Percentiles rank a stretch among this genome's conserved stretches.
Conservation (phyloP, 1,140 invertebrate species). For the Drosophila pectinifera region DNA sequence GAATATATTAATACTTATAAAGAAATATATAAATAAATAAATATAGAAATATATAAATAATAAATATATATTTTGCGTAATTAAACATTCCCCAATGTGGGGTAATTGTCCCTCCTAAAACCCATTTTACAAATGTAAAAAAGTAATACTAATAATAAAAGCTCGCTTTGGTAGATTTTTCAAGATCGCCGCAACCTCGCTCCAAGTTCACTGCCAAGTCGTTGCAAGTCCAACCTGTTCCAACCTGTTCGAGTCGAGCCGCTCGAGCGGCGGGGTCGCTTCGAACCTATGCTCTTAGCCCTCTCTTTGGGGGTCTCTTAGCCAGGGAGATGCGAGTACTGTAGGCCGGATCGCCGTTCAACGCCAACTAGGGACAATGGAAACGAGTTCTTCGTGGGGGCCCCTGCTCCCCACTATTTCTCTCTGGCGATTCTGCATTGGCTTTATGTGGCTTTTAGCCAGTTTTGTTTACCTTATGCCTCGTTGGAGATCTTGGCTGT, state of each 20-base stretch:
- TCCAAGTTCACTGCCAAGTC: slow-evolving; percentile 73
- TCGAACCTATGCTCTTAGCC: slow-evolving; percentile 15
- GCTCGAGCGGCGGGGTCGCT: slow-evolving; percentile 27
- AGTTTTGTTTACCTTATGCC: slow-evolving; percentile 79
- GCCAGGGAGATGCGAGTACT: slow-evolving; percentile 13
- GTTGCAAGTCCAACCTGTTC: slow-evolving; percentile 32
- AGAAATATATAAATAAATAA: too few relatives aligned
- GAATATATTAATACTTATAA: too few relatives aligned
- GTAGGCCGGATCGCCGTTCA: slow-evolving; percentile 27
- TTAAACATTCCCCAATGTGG: too few relatives aligned
- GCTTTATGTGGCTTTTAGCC: slow-evolving; percentile 64
- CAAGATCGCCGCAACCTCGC: slow-evolving; percentile 29
- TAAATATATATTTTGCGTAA: too few relatives aligned
- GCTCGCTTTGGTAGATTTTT: slow-evolving; percentile 1
- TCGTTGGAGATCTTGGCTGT: slow-evolving; percentile 63
- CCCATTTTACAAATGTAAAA: neutral
- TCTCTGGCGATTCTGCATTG: slow-evolving; percentile 11
- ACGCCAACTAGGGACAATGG: slow-evolving; percentile 76
- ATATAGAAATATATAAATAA: too few relatives aligned
- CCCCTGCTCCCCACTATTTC: slow-evolving; percentile 17
- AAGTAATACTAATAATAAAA: too few relatives aligned
- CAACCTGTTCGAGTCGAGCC: slow-evolving; percentile 32
- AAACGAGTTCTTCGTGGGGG: slow-evolving; percentile 69
- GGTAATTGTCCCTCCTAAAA: too few relatives aligned
- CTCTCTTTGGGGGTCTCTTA: slow-evolving; percentile 50